Evolutionary conservation across 1,140 invertebrate species (phyloP).

Genomic region (Anastrepha obliqua): DNA sequence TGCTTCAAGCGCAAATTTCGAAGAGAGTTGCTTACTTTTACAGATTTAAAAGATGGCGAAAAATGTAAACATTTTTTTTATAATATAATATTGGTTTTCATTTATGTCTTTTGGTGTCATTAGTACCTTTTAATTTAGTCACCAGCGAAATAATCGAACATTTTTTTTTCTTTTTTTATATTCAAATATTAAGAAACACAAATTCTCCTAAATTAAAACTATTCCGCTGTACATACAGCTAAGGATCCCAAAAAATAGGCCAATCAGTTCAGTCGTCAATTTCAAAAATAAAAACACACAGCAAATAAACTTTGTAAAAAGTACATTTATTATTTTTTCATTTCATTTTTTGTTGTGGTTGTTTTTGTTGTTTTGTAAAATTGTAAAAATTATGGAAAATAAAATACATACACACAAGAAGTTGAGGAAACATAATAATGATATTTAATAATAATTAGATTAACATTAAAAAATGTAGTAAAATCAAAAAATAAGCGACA

Average conservation of each 20-base stretch:
- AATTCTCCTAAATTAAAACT: too few species aligned
- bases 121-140: too few species aligned
- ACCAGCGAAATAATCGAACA: too few species aligned
- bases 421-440: background rate
- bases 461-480: constrained; percentile 2
- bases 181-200: too few species aligned
- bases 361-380: constrained; percentile 24
- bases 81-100: too few species aligned
- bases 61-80: too few species aligned
- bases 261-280: background rate
- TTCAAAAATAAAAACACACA: constrained; percentile 33
- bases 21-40: too few species aligned
- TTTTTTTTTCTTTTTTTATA: too few species aligned
- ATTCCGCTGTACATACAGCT: too few species aligned
- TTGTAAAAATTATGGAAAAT: constrained; percentile 31
- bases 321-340: constrained; percentile 37
- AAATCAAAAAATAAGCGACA: background rate
- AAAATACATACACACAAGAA: constrained; percentile 46
- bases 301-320: constrained; percentile 44
- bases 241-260: background rate
- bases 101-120: too few species aligned
- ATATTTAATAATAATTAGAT: background rate
- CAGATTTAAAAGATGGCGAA: too few species aligned
- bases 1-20: too few species aligned
- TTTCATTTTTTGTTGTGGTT: background rate